Evolutionary conservation across 2,113 vertebrate species (phyloP), one percentile per base, ranked within the genome.

Genomic region (Bostrychus sinensis): DNA sequence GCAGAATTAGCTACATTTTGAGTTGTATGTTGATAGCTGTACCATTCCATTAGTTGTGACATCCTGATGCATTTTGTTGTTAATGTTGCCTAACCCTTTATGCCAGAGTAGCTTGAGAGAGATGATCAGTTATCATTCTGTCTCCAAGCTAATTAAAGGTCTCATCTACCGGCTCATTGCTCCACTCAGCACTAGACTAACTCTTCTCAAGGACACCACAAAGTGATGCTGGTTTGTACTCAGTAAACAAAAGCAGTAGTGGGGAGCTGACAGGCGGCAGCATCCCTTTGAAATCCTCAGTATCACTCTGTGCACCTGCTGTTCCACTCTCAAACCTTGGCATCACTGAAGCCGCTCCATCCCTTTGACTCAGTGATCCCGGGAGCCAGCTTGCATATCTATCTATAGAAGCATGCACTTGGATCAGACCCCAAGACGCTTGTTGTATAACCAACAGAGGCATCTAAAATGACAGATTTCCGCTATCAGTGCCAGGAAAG

Each of bases 81-180:
- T 71, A 75, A 83, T 66, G 78, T 81, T 39, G 71, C 66, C 57
- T 30, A 77, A 80, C 72, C 78, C 82, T 90, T 90, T 86, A 83
- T 74, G 86, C 65, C 66, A 69, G 76, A 90, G 56, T 38, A 78
- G 67, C 48, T 81, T 70, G 72, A 82, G 73, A 78, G 72, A 76
- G 78, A 86, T 89, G 87, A 91, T 91, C 88, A 91, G 89, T 91
- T 91, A 89, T 86, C 80, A 61, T 81, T 72, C 71, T 50, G 77
- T 77, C 81, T 77, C 51, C 48, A 38, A 82, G 73, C 82, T 91
- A 87, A 92, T 92, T 91, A 91, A 89, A 77, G 75, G 75, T 78
- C 73, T 84, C 78, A 80, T 82, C 73, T 77, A 59, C 28, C 43
- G 39, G 54, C 77, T 82, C 81, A 72, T 75, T 30, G 75, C 72